Percentiles rank a stretch among this genome's conserved stretches.
Evolutionary conservation across 2,888 invertebrate species (phyloP).

Genomic region (Hololepta plana): DNA sequence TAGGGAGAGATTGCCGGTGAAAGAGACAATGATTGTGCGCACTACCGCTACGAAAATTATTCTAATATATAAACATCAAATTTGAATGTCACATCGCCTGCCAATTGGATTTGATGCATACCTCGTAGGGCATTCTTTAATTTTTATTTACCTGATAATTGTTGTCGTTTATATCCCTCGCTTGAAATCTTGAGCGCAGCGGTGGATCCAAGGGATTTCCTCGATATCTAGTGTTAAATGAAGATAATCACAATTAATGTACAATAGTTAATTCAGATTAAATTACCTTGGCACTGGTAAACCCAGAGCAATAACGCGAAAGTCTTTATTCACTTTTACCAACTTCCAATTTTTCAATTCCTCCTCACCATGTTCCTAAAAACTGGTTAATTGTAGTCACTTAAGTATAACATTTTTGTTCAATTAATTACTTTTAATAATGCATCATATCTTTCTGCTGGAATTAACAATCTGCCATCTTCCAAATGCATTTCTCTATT

Average conservation of each 20-base stretch:
- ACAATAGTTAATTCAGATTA: conserved; percentile 7
- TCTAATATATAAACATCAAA: too few species aligned
- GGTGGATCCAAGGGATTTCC: conserved; percentile 95
- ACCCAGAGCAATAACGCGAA: conserved; percentile 85
- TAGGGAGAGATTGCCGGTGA: too few species aligned
- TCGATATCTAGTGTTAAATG: conserved; percentile 36
- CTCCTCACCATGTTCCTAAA: conserved; percentile 56
- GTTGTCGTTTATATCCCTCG: conserved; percentile 55
- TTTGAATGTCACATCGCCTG: not conserved
- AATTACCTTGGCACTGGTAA: conserved; percentile 62
- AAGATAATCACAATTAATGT: not conserved
- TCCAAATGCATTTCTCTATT: conserved; percentile 98
- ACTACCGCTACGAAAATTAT: too few species aligned
- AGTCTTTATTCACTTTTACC: conserved; percentile 83
- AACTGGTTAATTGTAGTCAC: conserved; percentile 9
- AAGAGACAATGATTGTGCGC: conserved; percentile 5
- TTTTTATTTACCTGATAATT: conserved; percentile 41
- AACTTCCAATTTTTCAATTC: conserved; percentile 74
- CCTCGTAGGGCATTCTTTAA: not conserved
- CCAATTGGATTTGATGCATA: not conserved
- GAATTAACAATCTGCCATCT: conserved; percentile 86
- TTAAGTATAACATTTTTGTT: conserved; percentile 5
- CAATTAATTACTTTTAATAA: conserved; percentile 46
- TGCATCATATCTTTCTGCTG: conserved; percentile 78
- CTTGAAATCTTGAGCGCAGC: conserved; percentile 85